phyloP scores from a whole-genome alignment of 30 jellyfish, hydroid and myxozoan species.

The Pelagia noctiluca region DNA sequence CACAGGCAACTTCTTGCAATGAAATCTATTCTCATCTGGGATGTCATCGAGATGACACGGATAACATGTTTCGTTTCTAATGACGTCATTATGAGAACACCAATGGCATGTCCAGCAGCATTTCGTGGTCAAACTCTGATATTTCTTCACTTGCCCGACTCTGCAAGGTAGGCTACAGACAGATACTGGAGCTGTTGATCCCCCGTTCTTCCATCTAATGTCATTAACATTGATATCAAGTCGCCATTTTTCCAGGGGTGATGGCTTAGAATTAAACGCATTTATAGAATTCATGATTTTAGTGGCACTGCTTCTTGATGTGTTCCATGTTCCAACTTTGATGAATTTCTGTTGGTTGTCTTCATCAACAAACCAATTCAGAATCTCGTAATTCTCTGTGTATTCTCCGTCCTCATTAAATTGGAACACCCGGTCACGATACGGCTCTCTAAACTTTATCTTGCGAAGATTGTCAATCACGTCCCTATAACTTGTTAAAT shows the following conservation, averaged over 20 bases:
- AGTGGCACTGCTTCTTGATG: neutral
- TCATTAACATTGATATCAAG: slow-evolving; percentile 22
- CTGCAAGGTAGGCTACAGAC: slow-evolving; percentile 80
- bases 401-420: slow-evolving; percentile 22
- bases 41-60: too few species aligned
- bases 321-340: slow-evolving; percentile 13
- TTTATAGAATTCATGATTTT: neutral
- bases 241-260: slow-evolving; percentile 50
- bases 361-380: neutral
- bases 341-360: neutral
- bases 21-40: too few species aligned
- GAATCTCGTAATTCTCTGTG: slow-evolving; percentile 18
- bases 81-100: too few species aligned
- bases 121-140: too few species aligned
- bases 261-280: neutral
- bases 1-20: too few species aligned
- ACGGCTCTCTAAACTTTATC: slow-evolving; percentile 31
- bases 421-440: slow-evolving; percentile 16
- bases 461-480: neutral
- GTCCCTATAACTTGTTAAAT: neutral
- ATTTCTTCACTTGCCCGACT: slow-evolving; percentile 27
- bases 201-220: slow-evolving; percentile 44
- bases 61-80: too few species aligned
- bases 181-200: slow-evolving; percentile 52
- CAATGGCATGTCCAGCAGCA: too few species aligned